These are phyloP conservation scores for Allacma fusca DNA, from an alignment of 2,888 invertebrate species.

Conservation along the genomic window DNA sequence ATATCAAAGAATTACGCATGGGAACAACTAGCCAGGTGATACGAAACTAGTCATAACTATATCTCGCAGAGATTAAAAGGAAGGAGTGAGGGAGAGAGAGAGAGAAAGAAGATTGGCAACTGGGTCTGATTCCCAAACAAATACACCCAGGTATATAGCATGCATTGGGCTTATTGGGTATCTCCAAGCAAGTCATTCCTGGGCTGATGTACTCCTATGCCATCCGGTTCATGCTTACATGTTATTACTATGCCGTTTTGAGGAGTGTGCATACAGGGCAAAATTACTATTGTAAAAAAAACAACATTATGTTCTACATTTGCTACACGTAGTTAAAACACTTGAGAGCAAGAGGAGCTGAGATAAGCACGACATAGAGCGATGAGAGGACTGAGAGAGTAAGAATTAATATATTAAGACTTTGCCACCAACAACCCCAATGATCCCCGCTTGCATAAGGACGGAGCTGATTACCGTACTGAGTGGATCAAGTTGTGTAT, in stretches of 20 bases:
- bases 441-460: background rate
- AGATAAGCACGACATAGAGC: background rate
- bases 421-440: background rate
- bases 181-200: too few relatives aligned
- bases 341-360: background rate
- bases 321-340: too few relatives aligned
- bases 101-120: background rate
- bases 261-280: background rate
- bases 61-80: too few relatives aligned
- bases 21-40: too few relatives aligned
- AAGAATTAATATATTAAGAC: background rate
- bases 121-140: background rate
- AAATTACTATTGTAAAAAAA: too few relatives aligned
- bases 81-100: too few relatives aligned
- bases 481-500: constrained; percentile 23
- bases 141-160: too few relatives aligned
- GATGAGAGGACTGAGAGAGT: background rate
- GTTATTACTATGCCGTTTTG: background rate
- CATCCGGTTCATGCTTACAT: background rate
- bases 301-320: too few relatives aligned
- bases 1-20: too few relatives aligned
- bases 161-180: too few relatives aligned
- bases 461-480: constrained; percentile 24
- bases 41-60: too few relatives aligned
- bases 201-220: too few relatives aligned